Base-by-base conservation (phyloP, 2,113 vertebrate genomes). In the Gallinago media region DNA sequence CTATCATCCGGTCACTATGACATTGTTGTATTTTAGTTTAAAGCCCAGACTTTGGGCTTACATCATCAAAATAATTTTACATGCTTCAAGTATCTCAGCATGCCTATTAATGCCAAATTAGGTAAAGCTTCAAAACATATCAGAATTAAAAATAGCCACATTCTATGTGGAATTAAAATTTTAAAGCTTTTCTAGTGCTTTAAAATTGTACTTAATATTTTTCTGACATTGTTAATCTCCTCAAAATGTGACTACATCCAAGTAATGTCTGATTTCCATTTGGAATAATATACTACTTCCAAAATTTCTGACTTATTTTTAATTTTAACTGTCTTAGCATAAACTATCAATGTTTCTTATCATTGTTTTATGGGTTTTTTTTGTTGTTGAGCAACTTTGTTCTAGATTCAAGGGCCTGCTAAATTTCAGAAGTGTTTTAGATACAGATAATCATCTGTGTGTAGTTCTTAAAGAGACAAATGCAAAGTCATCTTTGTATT, bases 1-100 rank as follows among this genome's bases (percentile, higher is more conserved):
- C 50, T 92, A 27, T 75, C 66, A 71, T 84, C 65, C 67, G 56
- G 84, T 94, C 88, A 74, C 75, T 74, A 3, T 86, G 85, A 86
- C 89, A 85, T 67, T 47, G 88, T 77, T 90, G 59, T 61, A n/a
- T 32, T 91, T 85, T 32, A 77, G 9, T 74, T 92, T 79, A 92
- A 94, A 94, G 56, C 19, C 36, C 42, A 88, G 32, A 50, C 63
- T 81, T 75, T 38, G 38, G 65, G 47, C 26, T 94, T 95, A 32
- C 10, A 14, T 67, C 58, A 94, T 78, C 71, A 92, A 94, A 77
- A 72, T 80, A 1, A 34, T 88, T 81, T 94, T 85, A 82, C 49
- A 38, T 94, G 62, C 22, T 93, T 96, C 58, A 89, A 90, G 56
- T 83, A 68, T 87, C 61, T 96, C 74, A 79, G 78, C 74, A 32